Evolutionary conservation across 2,797 vertebrate genomes (phyloP).

Genomic region (Anabacerthia variegaticeps): DNA sequence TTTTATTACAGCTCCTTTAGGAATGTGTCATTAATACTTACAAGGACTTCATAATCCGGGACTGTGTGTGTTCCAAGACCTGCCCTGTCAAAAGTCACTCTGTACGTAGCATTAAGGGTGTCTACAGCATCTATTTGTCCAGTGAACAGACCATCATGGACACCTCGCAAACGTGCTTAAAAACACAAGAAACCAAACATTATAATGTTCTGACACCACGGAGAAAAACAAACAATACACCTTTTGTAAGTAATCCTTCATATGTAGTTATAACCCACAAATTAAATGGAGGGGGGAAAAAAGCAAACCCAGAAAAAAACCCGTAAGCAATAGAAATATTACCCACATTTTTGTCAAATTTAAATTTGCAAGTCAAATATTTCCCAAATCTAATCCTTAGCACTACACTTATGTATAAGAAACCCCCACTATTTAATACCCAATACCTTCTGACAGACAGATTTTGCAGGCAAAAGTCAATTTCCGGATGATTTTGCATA

Average conservation of each 20-base stretch:
- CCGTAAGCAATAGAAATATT: background rate
- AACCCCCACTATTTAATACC: background rate
- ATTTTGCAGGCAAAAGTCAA: background rate
- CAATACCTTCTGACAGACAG: background rate
- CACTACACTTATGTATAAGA: background rate
- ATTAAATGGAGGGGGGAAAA: background rate
- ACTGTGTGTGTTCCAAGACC: slow-evolving; percentile 97
- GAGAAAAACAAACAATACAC: background rate
- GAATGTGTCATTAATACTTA: slow-evolving; percentile 72
- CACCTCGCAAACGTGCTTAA: slow-evolving; percentile 91
- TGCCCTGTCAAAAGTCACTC: slow-evolving; percentile 95
- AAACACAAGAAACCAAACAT: background rate
- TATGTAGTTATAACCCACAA: background rate
- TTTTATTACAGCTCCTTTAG: background rate
- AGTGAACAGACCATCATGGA: slow-evolving; percentile 96
- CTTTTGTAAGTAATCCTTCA: background rate
- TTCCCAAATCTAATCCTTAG: background rate
- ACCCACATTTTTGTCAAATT: background rate
- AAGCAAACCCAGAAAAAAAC: background rate
- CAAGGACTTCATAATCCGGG: slow-evolving; percentile 98
- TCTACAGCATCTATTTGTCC: slow-evolving; percentile 98
- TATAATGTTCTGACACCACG: background rate
- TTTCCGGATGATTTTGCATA: background rate
- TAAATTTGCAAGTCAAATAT: background rate
- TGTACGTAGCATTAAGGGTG: slow-evolving; percentile 94